These are phyloP conservation scores for Pan paniscus DNA, from an alignment of 2,113 vertebrate species.

Conservation along the genomic window DNA sequence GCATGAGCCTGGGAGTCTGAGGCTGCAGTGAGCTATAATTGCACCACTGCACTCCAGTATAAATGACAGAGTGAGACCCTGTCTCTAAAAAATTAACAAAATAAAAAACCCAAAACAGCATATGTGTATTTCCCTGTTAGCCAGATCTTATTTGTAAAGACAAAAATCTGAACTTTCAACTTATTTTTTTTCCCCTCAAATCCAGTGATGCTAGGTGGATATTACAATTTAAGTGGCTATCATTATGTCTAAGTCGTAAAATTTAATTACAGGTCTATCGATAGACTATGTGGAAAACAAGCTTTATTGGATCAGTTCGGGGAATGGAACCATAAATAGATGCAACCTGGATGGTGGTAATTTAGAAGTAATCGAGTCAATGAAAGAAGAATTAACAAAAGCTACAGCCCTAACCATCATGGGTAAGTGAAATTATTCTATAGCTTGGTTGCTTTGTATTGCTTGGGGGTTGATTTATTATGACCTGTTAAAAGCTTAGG, in stretches of 20 bases:
- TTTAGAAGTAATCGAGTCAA: conserved; percentile 95
- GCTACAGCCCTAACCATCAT: conserved; percentile 97
- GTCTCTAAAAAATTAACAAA: too few relatives aligned
- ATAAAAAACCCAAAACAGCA: background rate
- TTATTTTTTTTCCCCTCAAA: background rate
- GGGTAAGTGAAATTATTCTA: conserved; percentile 90
- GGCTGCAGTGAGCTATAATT: too few relatives aligned
- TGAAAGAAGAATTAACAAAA: conserved; percentile 95
- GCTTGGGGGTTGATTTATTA: conserved; percentile 81
- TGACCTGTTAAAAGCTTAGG: conserved; percentile 73
- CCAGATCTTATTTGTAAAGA: background rate
- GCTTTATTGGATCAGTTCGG: conserved; percentile 98
- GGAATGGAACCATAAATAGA: conserved; percentile 98
- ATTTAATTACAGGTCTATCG: conserved; percentile 92
- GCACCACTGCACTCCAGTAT: too few relatives aligned
- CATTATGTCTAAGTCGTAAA: conserved; percentile 67
- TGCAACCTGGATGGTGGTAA: conserved; percentile 96
- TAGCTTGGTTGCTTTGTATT: conserved; percentile 61
- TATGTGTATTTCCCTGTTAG: background rate
- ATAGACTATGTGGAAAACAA: conserved; percentile 95
- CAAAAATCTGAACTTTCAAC: conserved; percentile 18
- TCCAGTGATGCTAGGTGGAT: background rate
- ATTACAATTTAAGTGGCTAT: background rate
- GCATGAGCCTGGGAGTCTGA: too few relatives aligned
- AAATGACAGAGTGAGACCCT: too few relatives aligned